These are phyloP conservation scores for Leptodactylus fuscus DNA, from an alignment of 2,113 vertebrate genomes.

Conservation along the genomic window DNA sequence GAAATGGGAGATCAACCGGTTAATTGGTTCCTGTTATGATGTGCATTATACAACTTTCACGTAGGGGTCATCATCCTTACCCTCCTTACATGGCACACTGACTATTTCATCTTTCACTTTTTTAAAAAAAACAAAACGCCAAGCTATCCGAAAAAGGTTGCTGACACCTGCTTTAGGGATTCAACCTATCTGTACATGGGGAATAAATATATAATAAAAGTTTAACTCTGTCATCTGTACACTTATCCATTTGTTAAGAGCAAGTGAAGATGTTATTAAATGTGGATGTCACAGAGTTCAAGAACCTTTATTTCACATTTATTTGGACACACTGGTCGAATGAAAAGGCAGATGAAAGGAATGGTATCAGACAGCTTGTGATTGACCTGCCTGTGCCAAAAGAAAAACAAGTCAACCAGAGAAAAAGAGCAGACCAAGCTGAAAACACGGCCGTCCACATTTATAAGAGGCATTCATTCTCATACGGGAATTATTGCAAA, in stretches of 20 bases:
- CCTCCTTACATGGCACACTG: too few species aligned
- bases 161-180: too few species aligned
- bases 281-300: background rate
- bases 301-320: conserved; percentile 20
- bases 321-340: background rate
- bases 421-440: conserved; percentile 44
- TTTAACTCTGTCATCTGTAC: background rate
- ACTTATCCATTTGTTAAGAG: background rate
- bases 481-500: background rate
- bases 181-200: too few species aligned
- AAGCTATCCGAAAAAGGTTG: too few species aligned
- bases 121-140: too few species aligned
- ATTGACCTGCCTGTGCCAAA: conserved; percentile 50
- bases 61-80: too few species aligned
- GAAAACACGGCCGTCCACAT: conserved; percentile 29
- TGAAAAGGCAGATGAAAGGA: conserved; percentile 19
- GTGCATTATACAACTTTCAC: too few species aligned
- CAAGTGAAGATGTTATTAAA: background rate
- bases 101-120: too few species aligned
- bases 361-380: conserved; percentile 53
- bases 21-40: too few species aligned
- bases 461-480: conserved; percentile 7
- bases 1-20: too few species aligned
- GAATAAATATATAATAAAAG: too few species aligned
- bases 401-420: conserved; percentile 56